These are phyloP conservation scores for Epistrophe eligans DNA, from an alignment of 2,888 invertebrate species.

Conservation along the genomic window DNA sequence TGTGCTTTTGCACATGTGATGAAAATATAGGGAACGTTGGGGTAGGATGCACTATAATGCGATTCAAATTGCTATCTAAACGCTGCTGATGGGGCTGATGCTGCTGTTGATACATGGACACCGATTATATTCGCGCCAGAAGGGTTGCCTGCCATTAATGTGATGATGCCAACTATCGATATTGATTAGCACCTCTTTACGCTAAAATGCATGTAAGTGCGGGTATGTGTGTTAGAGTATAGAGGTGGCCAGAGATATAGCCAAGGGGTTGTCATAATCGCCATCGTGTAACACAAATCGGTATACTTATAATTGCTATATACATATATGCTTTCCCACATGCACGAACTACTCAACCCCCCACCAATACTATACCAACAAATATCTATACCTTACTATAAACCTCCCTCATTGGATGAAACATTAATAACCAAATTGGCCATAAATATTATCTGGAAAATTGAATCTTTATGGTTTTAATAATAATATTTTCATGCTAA, in stretches of 20 bases:
- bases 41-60: constrained; percentile 51
- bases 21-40: background rate
- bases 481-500: constrained; percentile 71
- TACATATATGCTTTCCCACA: constrained; percentile 4
- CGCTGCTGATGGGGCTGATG: constrained; percentile 1
- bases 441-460: constrained; percentile 72
- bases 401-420: background rate
- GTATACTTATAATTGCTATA: constrained; percentile 4
- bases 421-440: constrained; percentile 66
- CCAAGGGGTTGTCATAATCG: constrained; percentile 24
- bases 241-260: constrained; percentile 34
- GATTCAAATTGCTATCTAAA: constrained; percentile 69
- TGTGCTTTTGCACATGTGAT: background rate
- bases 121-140: constrained; percentile 71
- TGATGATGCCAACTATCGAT: constrained; percentile 71
- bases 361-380: background rate
- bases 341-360: background rate
- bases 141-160: constrained; percentile 60
- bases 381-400: background rate
- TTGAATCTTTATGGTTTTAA: constrained; percentile 70
- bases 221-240: background rate
- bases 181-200: constrained; percentile 71
- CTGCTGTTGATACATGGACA: constrained; percentile 61
- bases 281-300: constrained; percentile 13
- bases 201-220: background rate